Conservation (phyloP, 2,797 vertebrate species). For the Gorsachius magnificus region DNA sequence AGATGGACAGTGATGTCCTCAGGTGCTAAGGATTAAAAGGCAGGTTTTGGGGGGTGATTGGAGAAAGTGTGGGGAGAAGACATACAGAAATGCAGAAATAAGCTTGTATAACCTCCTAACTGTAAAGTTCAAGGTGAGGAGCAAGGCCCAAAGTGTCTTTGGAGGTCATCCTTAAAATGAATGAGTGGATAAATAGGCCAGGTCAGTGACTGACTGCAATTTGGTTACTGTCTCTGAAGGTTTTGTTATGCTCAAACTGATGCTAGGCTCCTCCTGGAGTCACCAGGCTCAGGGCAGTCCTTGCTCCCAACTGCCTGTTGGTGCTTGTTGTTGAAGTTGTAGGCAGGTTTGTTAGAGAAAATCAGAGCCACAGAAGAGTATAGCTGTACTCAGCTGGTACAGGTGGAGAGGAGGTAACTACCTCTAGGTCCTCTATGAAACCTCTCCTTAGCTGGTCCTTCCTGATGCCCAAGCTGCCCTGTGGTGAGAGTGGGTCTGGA, state of each 20-base stretch:
- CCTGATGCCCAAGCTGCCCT: not conserved
- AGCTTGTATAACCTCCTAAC: not conserved
- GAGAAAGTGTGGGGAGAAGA: not conserved
- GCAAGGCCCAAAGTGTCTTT: not conserved
- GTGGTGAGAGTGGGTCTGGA: not conserved
- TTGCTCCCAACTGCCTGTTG: not conserved
- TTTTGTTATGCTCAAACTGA: not conserved
- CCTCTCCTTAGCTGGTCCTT: not conserved
- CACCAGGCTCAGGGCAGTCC: not conserved
- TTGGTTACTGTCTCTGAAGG: not conserved
- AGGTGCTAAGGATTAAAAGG: not conserved
- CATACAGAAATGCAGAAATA: not conserved
- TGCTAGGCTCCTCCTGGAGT: not conserved
- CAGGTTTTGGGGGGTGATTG: not conserved
- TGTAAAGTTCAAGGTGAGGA: not conserved
- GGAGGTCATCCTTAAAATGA: not conserved
- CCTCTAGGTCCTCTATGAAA: not conserved
- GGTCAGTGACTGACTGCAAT: not conserved
- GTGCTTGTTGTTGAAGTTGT: not conserved
- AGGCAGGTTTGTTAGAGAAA: not conserved
- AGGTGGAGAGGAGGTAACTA: not conserved
- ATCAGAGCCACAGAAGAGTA: not conserved
- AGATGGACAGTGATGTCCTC: not conserved
- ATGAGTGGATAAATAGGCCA: not conserved
- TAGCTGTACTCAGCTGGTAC: not conserved